phyloP scores from a whole-genome alignment of 2,888 invertebrate species.

The Luperina nickerlii region DNA sequence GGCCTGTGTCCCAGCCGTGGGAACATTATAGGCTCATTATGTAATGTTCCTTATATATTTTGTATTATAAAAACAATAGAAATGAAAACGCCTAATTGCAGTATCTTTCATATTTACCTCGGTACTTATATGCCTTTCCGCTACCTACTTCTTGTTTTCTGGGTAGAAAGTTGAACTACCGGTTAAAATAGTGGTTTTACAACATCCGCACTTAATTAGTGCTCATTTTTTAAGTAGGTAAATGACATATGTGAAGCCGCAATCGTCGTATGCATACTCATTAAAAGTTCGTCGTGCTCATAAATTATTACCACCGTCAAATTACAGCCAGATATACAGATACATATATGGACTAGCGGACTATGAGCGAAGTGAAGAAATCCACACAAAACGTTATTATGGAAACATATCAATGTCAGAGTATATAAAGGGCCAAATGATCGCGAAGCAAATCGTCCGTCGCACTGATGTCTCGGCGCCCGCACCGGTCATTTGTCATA shows the following conservation, averaged over 20 bases:
- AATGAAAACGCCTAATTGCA: neutral
- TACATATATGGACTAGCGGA: constrained; percentile 23
- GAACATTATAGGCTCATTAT: too few species aligned
- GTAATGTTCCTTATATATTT: neutral
- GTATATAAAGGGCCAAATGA: constrained; percentile 77
- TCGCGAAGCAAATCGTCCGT: constrained; percentile 85
- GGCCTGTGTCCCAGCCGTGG: too few species aligned
- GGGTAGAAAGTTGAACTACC: neutral
- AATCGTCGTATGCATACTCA: constrained; percentile 27
- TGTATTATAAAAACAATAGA: neutral
- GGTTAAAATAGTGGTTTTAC: constrained; percentile 17
- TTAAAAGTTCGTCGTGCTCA: constrained; percentile 50
- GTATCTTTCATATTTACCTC: constrained; percentile 4
- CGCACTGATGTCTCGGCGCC: constrained; percentile 79
- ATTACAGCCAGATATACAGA: constrained; percentile 17
- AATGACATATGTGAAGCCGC: constrained; percentile 28
- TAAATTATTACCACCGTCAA: constrained; percentile 36
- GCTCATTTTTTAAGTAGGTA: constrained; percentile 30
- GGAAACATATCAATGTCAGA: constrained; percentile 72
- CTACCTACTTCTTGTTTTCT: neutral
- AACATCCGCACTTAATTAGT: constrained; percentile 39
- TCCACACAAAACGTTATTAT: constrained; percentile 69
- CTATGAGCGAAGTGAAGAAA: constrained; percentile 39
- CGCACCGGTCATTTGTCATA: constrained; percentile 86
- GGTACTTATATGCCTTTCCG: neutral